phyloP scores from a whole-genome alignment of 92 coral and sea anemone genomes.

The Isaurus tuberculatus region DNA sequence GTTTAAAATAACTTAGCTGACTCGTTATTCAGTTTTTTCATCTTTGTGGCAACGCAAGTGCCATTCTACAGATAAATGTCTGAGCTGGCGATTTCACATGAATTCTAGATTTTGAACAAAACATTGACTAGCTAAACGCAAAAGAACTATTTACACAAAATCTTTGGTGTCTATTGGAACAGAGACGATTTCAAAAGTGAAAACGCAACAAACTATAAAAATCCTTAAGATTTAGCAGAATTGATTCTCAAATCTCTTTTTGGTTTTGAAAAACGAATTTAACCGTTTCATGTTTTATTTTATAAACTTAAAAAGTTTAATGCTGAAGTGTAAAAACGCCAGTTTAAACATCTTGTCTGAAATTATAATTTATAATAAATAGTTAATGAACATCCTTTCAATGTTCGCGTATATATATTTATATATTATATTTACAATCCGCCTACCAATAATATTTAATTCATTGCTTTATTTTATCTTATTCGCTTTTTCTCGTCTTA shows the following conservation, averaged over 20 bases:
- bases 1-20: constrained; percentile 35
- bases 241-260: background rate
- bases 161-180: background rate
- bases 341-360: constrained; percentile 23
- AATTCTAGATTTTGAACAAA: background rate
- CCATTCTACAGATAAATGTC: constrained; percentile 6
- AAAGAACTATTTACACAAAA: background rate
- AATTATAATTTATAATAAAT: constrained; percentile 42
- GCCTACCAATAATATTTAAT: constrained; percentile 12
- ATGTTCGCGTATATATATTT: constrained; percentile 13
- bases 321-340: constrained; percentile 9
- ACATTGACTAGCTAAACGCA: background rate
- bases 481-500: constrained; percentile 18
- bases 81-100: constrained; percentile 11
- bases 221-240: background rate
- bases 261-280: background rate
- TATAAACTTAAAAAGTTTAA: too few species aligned
- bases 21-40: background rate
- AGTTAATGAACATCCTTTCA: constrained; percentile 24
- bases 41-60: background rate
- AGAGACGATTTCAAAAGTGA: background rate
- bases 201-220: background rate
- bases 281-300: too few species aligned
- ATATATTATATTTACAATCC: constrained; percentile 43
- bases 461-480: constrained; percentile 32